Conservation (phyloP, 1,140 invertebrate genomes). For the Aphaenogaster ashmeadi region DNA sequence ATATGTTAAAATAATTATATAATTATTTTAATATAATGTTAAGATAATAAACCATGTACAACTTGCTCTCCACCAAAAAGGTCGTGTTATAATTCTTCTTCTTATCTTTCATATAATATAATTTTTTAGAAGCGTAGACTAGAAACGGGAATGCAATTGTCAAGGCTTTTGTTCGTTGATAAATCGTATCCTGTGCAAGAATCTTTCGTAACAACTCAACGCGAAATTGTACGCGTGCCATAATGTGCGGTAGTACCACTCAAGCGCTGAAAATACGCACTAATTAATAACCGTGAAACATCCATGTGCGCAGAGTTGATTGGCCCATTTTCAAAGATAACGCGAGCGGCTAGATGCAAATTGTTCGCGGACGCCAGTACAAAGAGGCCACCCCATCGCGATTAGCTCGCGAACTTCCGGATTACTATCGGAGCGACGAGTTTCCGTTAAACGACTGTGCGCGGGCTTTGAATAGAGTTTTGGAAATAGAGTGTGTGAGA, state of each 20-base stretch:
- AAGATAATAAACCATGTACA: not conserved
- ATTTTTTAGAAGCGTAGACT: not conserved
- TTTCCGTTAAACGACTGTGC: constrained; percentile 34
- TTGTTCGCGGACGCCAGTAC: constrained; percentile 24
- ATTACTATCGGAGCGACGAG: constrained; percentile 40
- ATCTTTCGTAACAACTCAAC: not conserved
- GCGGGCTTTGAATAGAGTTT: constrained; percentile 21
- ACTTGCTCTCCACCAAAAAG: not conserved
- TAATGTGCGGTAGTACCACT: not conserved
- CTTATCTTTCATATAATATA: not conserved
- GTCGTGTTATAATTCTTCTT: not conserved
- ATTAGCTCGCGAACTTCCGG: constrained; percentile 52
- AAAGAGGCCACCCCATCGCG: constrained; percentile 21
- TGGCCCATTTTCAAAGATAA: constrained; percentile 46
- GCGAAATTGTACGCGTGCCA: not conserved
- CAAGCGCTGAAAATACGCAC: not conserved
- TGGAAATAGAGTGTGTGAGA: constrained; percentile 37
- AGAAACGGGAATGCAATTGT: not conserved
- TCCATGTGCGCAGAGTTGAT: not conserved
- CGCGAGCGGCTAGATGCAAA: constrained; percentile 32
- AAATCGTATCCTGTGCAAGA: not conserved
- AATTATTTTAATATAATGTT: not conserved
- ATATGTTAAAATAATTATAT: constrained; percentile 29
- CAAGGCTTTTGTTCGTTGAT: not conserved
- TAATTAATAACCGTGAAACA: constrained; percentile 52